Conservation (phyloP, 2,797 vertebrate genomes). For the Thunnus albacares region DNA sequence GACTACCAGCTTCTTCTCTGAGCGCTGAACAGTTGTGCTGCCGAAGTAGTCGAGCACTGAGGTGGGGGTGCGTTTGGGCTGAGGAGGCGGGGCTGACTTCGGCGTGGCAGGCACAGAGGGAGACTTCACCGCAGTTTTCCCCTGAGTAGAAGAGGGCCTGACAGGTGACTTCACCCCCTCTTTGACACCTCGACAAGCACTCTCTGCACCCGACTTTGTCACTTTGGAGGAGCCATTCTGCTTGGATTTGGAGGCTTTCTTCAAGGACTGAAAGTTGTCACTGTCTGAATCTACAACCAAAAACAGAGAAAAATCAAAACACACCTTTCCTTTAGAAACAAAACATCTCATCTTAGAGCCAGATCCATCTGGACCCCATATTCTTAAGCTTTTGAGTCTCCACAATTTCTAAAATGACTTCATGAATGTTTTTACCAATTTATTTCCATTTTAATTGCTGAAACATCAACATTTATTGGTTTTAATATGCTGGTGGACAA, state of each 20-base stretch:
- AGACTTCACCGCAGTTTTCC: constrained; percentile 70
- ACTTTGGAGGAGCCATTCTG: constrained; percentile 83
- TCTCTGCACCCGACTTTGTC: constrained; percentile 32
- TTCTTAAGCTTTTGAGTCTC: neutral
- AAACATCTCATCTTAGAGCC: neutral
- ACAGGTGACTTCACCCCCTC: constrained; percentile 70
- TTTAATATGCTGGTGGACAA: neutral
- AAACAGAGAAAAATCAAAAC: neutral
- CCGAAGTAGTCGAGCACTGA: constrained; percentile 94
- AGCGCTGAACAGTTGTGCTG: constrained; percentile 87
- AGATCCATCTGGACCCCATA: neutral
- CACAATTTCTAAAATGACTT: neutral
- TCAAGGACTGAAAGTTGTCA: constrained; percentile 87
- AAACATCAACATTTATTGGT: neutral
- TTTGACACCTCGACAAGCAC: constrained; percentile 36
- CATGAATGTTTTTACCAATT: neutral
- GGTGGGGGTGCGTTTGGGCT: constrained; percentile 88
- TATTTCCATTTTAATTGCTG: neutral
- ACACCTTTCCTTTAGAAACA: neutral
- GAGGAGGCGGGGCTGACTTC: constrained; percentile 74
- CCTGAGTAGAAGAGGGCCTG: constrained; percentile 74
- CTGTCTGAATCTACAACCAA: constrained; percentile 91
- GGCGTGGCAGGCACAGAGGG: constrained; percentile 81
- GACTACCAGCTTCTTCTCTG: constrained; percentile 94
- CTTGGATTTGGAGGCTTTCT: constrained; percentile 84